Evolutionary conservation across 2,888 invertebrate genomes (phyloP), one percentile per base, ranked within the genome.

Genomic region (Lacanobia wlatinum): DNA sequence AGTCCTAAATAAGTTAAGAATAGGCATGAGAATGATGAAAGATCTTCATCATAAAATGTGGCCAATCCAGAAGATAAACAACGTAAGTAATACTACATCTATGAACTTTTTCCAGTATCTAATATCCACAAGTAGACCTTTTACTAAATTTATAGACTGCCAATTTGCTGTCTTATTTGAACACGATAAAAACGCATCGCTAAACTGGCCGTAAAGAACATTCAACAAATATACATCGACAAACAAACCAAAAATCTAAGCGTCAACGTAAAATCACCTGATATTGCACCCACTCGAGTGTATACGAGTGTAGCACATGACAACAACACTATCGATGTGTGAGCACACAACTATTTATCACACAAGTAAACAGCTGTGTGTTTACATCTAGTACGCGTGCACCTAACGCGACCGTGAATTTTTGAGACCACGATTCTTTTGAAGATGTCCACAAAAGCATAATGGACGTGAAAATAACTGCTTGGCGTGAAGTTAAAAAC

Each of bases 381-480:
- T 84, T 84, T 80, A 86, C 77, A 64, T 38, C 28, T 16, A 86
- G 83, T 86, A 61, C 84, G 63, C 52, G 14, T 34, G 84, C 53
- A 84, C 84, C 18, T 16, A 74, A 52, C n/a, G 64, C 61, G 61
- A 62, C 69, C 18, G 18, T 69, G n/a, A 50, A 68, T 43, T 52
- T 63, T 70, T 23, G 18, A 55, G 46, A 28, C 60, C 40, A 21
- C 43, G 34, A 56, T 61, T 55, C 18, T 52, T 56, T 53, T 69
- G 55, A 65, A 46, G 38, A 9, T 12, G 12, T 18, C 38, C 48
- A 75, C 48, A 65, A 43, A 76, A 58, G n/a, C 43, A 43, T 40
- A 53, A 10, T 38, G 40, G 48, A 16, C 3, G 16, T 34, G n/a
- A 43, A 50, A 74, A 34, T 1, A 60, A 34, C 28, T 38, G 34